A percentile compares a stretch with the other conserved stretches of the same genome.
Conservation (phyloP, 2,113 vertebrate genomes). For the Indri indri region DNA sequence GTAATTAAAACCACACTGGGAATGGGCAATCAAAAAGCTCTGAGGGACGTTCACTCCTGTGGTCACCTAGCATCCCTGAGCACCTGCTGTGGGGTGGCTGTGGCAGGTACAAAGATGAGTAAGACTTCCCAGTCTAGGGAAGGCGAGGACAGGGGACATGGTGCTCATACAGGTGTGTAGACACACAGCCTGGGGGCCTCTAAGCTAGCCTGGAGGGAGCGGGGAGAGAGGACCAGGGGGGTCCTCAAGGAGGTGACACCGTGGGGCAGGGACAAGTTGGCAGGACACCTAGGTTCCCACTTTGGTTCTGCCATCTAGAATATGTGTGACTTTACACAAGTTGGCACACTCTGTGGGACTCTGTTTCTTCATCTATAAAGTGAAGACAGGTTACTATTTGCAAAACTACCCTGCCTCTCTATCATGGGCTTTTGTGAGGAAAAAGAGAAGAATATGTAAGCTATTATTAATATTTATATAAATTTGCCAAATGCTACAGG, state of each 20-base stretch:
- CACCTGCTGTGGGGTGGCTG: neutral
- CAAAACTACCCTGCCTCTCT: neutral
- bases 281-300: neutral
- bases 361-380: neutral
- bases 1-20: neutral
- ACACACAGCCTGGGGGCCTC: neutral
- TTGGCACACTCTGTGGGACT: neutral
- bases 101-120: neutral
- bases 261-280: too few species aligned
- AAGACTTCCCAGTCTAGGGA: neutral
- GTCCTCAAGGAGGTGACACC: neutral
- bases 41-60: neutral
- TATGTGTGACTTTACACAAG: neutral
- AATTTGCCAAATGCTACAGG: slow-evolving; percentile 17
- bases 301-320: neutral
- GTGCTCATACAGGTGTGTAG: neutral
- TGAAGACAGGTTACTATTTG: neutral
- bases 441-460: neutral
- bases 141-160: neutral
- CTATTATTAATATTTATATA: slow-evolving; percentile 21
- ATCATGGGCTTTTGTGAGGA: neutral
- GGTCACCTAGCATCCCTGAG: neutral
- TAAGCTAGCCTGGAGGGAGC: neutral
- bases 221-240: neutral
- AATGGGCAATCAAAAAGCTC: neutral